Evolutionary conservation across 2,888 invertebrate species (phyloP), one percentile per base, ranked within the genome.

Genomic region (Mellilla xanthometata): DNA sequence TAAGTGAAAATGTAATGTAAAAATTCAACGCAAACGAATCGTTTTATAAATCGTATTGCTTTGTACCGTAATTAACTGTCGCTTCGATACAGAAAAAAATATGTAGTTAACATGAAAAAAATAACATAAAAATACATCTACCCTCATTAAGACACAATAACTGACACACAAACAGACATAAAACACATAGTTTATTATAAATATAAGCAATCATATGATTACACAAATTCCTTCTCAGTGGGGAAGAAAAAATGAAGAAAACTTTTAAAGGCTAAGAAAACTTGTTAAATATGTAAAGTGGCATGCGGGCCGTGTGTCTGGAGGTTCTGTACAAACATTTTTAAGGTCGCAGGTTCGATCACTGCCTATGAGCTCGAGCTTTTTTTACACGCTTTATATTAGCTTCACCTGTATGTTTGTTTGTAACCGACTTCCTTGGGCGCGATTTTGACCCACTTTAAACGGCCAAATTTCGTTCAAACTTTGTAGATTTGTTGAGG

Each of bases 71-170:
- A 19, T 19, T 19, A 19, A 19, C 4, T 19, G 6, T 6, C 3
- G 6, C 3, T 5, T 19, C 3, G 6, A 1, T 5, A 19, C 3
- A 1, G 15, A 19, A 19, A 34, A 34, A 22, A 10, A 26, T 36
- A 36, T 19, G 30, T 31, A 26, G 27, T n/a, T 30, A 31, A 4
- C 13, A 12, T 26, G 23, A 30, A 4, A 24, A 31, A 34, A 27
- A 24, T 2, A 22, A 26, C 35, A 35, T 31, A 27, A 39, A 45
- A 27, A 10, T 15, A 5, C 9, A 8, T 12, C 22, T 7, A 35
- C 35, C 6, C 40, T 46, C 46, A 46, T 46, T 46, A 45, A 40
- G 46, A 46, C 46, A 40, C 46, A 40, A 46, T 46, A 40, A 35
- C 39, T 39, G 45, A 45, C 46, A 32, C 35, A 28, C 12, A 32